Base-by-base conservation (phyloP, 2,797 vertebrate species). In the Acipenser oxyrinchus region DNA sequence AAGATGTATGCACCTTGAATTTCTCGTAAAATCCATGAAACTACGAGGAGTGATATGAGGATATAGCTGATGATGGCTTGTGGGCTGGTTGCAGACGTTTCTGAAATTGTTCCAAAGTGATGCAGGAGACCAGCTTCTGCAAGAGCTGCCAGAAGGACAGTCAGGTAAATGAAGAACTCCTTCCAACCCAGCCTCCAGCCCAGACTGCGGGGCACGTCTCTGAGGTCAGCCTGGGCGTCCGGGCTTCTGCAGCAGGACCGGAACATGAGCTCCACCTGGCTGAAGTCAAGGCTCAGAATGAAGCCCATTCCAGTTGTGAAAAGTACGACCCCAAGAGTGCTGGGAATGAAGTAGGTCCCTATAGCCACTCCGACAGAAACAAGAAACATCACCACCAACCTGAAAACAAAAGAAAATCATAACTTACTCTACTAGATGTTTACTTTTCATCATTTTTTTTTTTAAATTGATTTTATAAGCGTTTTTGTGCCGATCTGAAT, bases 211-310 rank as follows among this genome's bases (percentile, higher is more conserved):
- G 69, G 77, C 63, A 48, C 18, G 72, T 71, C 68, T 69, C 52
- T 71, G 48, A 73, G 75, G 9, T n/a, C 52, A 10, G 76, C 71
- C 7, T 66, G 75, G 65, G 73, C 75, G 68, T 74, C 75, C 63
- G n/a, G 72, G 80, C 81, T 72, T 75, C 68, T 72, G 83, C 80
- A 23, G 69, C 70, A 74, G 71, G 73, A 68, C 69, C 69, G 80
- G n/a, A 89, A 86, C 71, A 87, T 80, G 69, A 80, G 79, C 66
- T 75, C 74, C 68, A 94, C 71, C 81, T 95, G 92, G 15, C 88
- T 92, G 74, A 95, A 86, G 78, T 98, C 94, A 86, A 96, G 91
- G 84, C 97, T 99, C 76, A 97, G 86, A 71, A 95, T 83, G 84
- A 96, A 98, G 64, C 97, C 97, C 87, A 83, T 87, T 74, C 90